These are phyloP conservation scores for human (Homo sapiens) DNA, from an alignment of 2,113 vertebrate genomes.

Conservation along the genomic window GRCh38 chr1:160053501-160054000, in stretches of 20 bases:
- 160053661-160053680: neutral
- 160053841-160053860: constrained; percentile 71
- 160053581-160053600: constrained; percentile 37
- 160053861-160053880: constrained; percentile 60
- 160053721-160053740: constrained; percentile 62
- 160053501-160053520: constrained; percentile 49
- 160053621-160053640: neutral
- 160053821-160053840: constrained; percentile 77
- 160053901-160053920: constrained; percentile 49
- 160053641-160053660: constrained; percentile 40
- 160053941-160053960: neutral
- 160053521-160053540: constrained; percentile 47
- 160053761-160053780: constrained; percentile 80
- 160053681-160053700: constrained; percentile 20
- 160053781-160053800: constrained; percentile 77
- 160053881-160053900: constrained; percentile 50
- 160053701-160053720: constrained; percentile 57
- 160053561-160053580: constrained; percentile 57
- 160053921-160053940: constrained; percentile 55
- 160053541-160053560: constrained; percentile 52
- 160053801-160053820: constrained; percentile 72
- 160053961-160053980: constrained; percentile 9
- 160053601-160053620: neutral
- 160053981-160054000: neutral
- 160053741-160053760: constrained; percentile 72